Base-by-base conservation (phyloP, 1,140 invertebrate genomes). In the Drosophila aff. region DNA sequence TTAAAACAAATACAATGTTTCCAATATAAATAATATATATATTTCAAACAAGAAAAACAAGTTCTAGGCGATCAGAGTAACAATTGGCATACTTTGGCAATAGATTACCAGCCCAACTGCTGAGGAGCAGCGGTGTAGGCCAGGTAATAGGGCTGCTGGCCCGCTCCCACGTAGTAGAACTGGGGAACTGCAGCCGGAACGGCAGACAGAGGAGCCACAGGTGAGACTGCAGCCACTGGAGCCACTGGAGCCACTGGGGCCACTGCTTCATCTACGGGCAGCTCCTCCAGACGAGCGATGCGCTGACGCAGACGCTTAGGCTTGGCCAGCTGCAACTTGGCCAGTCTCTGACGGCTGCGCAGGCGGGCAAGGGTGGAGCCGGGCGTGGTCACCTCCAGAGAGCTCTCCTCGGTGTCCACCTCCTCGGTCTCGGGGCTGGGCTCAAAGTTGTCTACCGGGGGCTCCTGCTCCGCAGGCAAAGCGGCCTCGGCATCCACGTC, bases 391-490 rank as follows among this genome's bases (percentile, higher is more conserved):
- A 52, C 62, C 66, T 81, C 76, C 36, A 81, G 18, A 7, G 84
- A 83, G 31, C 52, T 83, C 57, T 90, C 85, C 16, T 87, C 90
- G 8, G 65, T 77, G 8, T 91, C 85, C 11, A 92, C 33, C 9
- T 86, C 75, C 47, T 92, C 91, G 23, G 59, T 65, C n/a, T 76
- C 62, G 4, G 59, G 61, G 13, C 64, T 87, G 1, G 72, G 72
- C 47, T 89, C 76, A 15, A 87, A 86, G 9, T 61, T 76, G 41
- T 86, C 77, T 10, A 58, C 40, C 9, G 60, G 33, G 9, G 58
- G 71, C 31, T 66, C 57, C 59, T 76, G 60, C 8, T 79, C 83
- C 6, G 16, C 76, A 40, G 76, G 78, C 67, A 85, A 68, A 11
- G 52, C 52, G 47, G 53, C 9, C 23, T 23, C 36, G 16, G 67